A percentile compares a stretch with the other conserved stretches of the same genome.
Evolutionary conservation across 1,140 invertebrate species (phyloP).

Genomic region (Chironomus tepperi): DNA sequence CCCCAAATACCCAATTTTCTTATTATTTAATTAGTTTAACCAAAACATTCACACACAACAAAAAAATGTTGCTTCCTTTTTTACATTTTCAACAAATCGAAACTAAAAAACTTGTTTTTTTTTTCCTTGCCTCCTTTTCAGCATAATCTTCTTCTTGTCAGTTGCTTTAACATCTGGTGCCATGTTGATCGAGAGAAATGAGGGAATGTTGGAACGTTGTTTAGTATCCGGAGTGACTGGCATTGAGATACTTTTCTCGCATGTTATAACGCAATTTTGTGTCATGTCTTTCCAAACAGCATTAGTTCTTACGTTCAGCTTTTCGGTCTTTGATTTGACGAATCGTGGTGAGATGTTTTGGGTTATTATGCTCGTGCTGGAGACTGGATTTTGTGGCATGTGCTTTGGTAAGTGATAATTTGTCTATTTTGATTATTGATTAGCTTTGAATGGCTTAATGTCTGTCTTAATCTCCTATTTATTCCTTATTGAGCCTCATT

Average conservation of each 20-base stretch:
- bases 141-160: slow-evolving; percentile 90
- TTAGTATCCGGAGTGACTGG: slow-evolving; percentile 69
- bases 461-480: too few relatives aligned
- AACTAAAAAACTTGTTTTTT: not conserved
- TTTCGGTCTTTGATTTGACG: slow-evolving; percentile 73
- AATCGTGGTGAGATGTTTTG: slow-evolving; percentile 65
- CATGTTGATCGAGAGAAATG: slow-evolving; percentile 82
- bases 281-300: slow-evolving; percentile 78
- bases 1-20: too few relatives aligned
- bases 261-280: slow-evolving; percentile 78
- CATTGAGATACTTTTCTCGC: slow-evolving; percentile 69
- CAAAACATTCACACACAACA: too few relatives aligned
- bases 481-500: too few relatives aligned
- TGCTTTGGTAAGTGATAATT: slow-evolving; percentile 74
- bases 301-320: slow-evolving; percentile 72
- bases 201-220: slow-evolving; percentile 80
- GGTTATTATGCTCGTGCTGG: slow-evolving; percentile 66
- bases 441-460: too few relatives aligned
- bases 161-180: slow-evolving; percentile 85
- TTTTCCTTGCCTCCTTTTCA: slow-evolving; percentile 43
- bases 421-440: too few relatives aligned
- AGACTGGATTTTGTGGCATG: slow-evolving; percentile 88
- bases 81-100: too few relatives aligned
- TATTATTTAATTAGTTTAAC: too few relatives aligned
- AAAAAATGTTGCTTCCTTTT: too few relatives aligned